These are phyloP conservation scores for Mus spretus DNA, from an alignment of 2,797 vertebrate genomes.

Conservation along the genomic window DNA sequence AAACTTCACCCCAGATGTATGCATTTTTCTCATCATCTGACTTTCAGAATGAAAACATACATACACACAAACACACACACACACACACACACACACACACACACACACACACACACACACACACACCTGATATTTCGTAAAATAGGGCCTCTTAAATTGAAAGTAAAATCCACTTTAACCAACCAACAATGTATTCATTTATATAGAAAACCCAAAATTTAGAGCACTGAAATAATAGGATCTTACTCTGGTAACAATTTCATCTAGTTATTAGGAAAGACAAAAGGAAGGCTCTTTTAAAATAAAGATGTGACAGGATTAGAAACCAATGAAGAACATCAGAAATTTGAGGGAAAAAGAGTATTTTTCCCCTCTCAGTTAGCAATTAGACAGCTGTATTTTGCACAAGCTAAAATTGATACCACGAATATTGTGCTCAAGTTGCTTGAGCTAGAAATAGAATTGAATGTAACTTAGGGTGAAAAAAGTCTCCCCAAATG, in stretches of 20 bases:
- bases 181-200: slow-evolving; percentile 40
- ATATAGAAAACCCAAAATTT: slow-evolving; percentile 48
- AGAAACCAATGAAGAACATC: slow-evolving; percentile 80
- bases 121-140: not conserved
- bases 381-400: slow-evolving; percentile 85
- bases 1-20: not conserved
- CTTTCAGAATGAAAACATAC: not conserved
- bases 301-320: slow-evolving; percentile 82
- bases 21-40: not conserved
- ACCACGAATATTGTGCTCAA: slow-evolving; percentile 79
- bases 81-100: not conserved
- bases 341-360: slow-evolving; percentile 74
- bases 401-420: slow-evolving; percentile 83
- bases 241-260: slow-evolving; percentile 69
- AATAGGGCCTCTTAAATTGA: not conserved
- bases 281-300: slow-evolving; percentile 80
- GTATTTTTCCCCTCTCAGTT: slow-evolving; percentile 64
- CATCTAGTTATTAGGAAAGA: slow-evolving; percentile 81
- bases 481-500: slow-evolving; percentile 58
- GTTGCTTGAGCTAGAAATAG: slow-evolving; percentile 79
- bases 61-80: not conserved
- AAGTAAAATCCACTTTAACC: slow-evolving; percentile 52
- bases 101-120: not conserved
- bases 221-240: slow-evolving; percentile 74
- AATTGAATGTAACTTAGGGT: slow-evolving; percentile 71